Percentiles rank a stretch among this genome's conserved stretches.
Conservation (phyloP, 2,797 vertebrate genomes). For the Sandelia bainsii region DNA sequence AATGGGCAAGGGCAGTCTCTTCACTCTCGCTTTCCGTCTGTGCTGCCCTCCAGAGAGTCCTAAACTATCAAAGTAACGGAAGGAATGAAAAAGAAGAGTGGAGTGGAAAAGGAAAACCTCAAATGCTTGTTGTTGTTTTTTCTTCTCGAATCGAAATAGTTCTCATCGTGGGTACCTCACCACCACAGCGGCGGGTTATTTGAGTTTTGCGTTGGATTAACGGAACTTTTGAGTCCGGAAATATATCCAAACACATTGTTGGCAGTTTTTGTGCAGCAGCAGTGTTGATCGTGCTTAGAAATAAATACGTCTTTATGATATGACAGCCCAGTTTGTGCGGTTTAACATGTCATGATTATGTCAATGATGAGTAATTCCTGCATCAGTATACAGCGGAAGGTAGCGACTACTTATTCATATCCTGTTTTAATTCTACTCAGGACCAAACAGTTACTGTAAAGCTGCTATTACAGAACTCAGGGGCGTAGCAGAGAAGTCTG, state of each 20-base stretch:
- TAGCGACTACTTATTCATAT: constrained; percentile 1
- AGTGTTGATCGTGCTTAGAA: too few relatives aligned
- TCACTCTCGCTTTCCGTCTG: background rate
- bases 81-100: background rate
- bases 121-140: background rate
- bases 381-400: background rate
- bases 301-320: too few relatives aligned
- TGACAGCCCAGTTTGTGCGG: too few relatives aligned
- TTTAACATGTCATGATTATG: background rate
- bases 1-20: background rate
- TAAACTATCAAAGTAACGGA: constrained; percentile 27
- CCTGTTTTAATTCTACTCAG: background rate
- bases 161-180: background rate
- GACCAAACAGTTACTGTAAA: background rate
- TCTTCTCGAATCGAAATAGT: background rate
- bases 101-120: background rate
- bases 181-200: background rate
- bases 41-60: constrained; percentile 4
- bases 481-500: too few relatives aligned
- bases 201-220: too few relatives aligned
- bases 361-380: constrained; percentile 9
- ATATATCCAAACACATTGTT: too few relatives aligned
- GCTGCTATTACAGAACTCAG: background rate
- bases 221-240: too few relatives aligned
- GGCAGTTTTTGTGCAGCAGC: too few relatives aligned